phyloP scores from a whole-genome alignment of 1,140 invertebrate species.

The Hestina assimilis region DNA sequence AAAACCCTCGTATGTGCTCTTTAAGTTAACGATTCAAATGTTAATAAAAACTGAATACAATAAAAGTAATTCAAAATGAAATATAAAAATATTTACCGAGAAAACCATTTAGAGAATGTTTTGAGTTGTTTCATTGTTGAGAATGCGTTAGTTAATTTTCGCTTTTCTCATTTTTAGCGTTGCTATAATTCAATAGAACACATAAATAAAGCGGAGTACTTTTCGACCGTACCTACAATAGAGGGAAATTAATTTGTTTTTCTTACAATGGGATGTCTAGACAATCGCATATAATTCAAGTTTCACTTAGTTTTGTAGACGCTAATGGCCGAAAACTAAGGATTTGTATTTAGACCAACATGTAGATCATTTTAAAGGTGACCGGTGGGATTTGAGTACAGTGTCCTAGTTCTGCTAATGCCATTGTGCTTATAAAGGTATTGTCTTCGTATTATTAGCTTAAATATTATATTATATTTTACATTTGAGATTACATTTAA shows the following conservation, averaged over 20 bases:
- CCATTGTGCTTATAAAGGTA: not conserved
- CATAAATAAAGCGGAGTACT: constrained; percentile 67
- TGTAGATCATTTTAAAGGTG: constrained; percentile 51
- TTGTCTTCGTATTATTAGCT: not conserved
- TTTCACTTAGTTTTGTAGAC: constrained; percentile 68
- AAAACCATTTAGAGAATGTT: constrained; percentile 29
- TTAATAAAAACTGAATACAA: too few species aligned
- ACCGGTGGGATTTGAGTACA: constrained; percentile 26
- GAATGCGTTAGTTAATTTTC: constrained; percentile 57
- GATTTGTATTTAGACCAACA: constrained; percentile 47
- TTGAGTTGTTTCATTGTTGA: constrained; percentile 31
- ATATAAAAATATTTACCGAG: not conserved
- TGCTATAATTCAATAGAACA: constrained; percentile 63
- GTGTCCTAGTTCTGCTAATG: constrained; percentile 4
- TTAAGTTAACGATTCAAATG: too few species aligned
- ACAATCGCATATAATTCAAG: constrained; percentile 74
- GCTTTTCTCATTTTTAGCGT: constrained; percentile 50
- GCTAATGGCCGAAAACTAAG: constrained; percentile 60
- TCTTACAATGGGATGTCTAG: constrained; percentile 74
- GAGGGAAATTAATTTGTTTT: constrained; percentile 75
- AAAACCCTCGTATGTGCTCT: too few species aligned
- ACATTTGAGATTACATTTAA: too few species aligned
- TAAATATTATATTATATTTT: not conserved
- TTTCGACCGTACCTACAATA: constrained; percentile 61
- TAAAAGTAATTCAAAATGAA: not conserved